Conservation (phyloP, 92 coral and sea anemone species). For the Metridium senile region DNA sequence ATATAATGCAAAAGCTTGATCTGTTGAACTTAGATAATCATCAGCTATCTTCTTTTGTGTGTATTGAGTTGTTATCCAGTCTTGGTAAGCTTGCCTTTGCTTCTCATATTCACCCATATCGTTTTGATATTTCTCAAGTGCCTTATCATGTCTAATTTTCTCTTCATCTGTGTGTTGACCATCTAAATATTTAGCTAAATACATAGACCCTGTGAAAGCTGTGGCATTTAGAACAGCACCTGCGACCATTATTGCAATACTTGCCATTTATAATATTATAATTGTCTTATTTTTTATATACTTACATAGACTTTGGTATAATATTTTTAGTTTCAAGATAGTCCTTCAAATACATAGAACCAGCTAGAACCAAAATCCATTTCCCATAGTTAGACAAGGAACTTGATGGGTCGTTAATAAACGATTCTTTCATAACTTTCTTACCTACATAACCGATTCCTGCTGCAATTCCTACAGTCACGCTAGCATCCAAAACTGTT, state of each 20-base stretch:
- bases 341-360: slow-evolving; percentile 21
- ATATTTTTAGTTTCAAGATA: slow-evolving; percentile 34
- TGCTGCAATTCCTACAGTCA: slow-evolving; percentile 28
- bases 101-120: slow-evolving; percentile 37
- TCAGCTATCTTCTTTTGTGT: background rate
- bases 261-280: slow-evolving; percentile 29
- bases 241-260: slow-evolving; percentile 38
- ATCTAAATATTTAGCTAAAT: slow-evolving; percentile 33
- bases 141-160: slow-evolving; percentile 44
- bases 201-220: slow-evolving; percentile 39
- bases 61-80: slow-evolving; percentile 29
- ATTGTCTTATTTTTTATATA: slow-evolving; percentile 1
- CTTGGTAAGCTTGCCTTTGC: slow-evolving; percentile 29
- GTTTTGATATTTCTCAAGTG: slow-evolving; percentile 40
- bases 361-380: slow-evolving; percentile 36
- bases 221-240: slow-evolving; percentile 48
- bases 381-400: slow-evolving; percentile 44
- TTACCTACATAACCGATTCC: slow-evolving; percentile 46
- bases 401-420: slow-evolving; percentile 39
- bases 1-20: slow-evolving; percentile 37
- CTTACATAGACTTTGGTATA: background rate
- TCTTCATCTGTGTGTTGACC: slow-evolving; percentile 7
- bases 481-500: slow-evolving; percentile 30
- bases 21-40: background rate
- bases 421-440: slow-evolving; percentile 38